A percentile compares a stretch with the other conserved stretches of the same genome.
Conservation (phyloP, 2,888 invertebrate genomes). For the Cephus rjabovi region DNA sequence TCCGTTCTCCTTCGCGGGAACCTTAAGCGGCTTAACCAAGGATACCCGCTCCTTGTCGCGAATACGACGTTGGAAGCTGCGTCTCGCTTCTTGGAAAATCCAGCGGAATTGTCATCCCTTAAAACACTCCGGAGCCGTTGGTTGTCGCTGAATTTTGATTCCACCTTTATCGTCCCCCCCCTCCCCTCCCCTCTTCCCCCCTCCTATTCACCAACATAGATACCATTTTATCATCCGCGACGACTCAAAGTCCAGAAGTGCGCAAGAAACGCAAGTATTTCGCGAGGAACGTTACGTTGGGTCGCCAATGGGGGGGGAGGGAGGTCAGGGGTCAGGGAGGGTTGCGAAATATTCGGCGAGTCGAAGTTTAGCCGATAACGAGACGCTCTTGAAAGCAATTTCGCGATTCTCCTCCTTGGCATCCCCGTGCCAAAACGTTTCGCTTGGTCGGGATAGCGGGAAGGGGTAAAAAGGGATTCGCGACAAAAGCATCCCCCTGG, state of each 20-base stretch:
- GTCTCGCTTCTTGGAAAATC: not conserved
- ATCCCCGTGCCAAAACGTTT: not conserved
- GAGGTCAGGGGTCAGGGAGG: not conserved
- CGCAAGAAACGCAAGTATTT: not conserved
- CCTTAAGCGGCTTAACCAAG: not conserved
- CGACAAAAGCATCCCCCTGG: not conserved
- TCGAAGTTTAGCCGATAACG: slow-evolving; percentile 1
- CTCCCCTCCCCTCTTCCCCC: not conserved
- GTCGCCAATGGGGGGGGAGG: not conserved
- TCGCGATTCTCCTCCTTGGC: not conserved
- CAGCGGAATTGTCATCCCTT: not conserved
- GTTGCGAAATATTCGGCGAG: slow-evolving; percentile 3
- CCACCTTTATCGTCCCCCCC: slow-evolving; percentile 1
- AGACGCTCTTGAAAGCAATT: not conserved
- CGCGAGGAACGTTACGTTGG: not conserved
- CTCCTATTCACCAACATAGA: not conserved
- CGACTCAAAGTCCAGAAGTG: not conserved
- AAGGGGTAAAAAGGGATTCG: not conserved
- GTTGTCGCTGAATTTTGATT: not conserved
- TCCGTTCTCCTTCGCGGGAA: not conserved
- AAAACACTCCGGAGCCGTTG: not conserved
- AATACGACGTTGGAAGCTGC: not conserved
- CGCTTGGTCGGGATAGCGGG: not conserved
- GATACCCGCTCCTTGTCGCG: not conserved
- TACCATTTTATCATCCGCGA: not conserved